Conservation (phyloP, 2,888 invertebrate genomes). For the Boloria euphrosyne region DNA sequence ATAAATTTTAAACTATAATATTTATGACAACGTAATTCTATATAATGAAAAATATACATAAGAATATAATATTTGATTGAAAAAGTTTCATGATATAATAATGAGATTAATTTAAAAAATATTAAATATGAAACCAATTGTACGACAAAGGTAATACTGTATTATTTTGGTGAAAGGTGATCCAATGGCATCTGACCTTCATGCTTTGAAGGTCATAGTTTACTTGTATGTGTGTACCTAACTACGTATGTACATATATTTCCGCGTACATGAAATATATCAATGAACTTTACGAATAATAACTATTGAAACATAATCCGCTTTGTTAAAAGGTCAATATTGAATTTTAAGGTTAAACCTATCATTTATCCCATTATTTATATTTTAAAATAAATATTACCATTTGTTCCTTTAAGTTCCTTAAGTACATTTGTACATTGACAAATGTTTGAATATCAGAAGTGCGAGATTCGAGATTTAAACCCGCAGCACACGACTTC, state of each 20-base stretch:
- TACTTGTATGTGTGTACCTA: slow-evolving; percentile 16
- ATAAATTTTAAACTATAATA: too few relatives aligned
- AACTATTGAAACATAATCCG: slow-evolving; percentile 21
- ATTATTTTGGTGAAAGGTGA: slow-evolving; percentile 43
- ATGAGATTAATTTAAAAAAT: background rate
- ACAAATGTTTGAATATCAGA: too few relatives aligned
- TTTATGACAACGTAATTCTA: too few relatives aligned
- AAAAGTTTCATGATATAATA: too few relatives aligned
- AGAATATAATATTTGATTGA: too few relatives aligned
- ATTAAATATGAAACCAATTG: slow-evolving; percentile 5
- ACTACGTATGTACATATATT: slow-evolving; percentile 20
- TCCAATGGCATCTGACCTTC: slow-evolving; percentile 40
- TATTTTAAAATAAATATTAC: too few relatives aligned
- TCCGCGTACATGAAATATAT: slow-evolving; percentile 35
- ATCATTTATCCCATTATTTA: background rate
- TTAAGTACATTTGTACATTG: too few relatives aligned
- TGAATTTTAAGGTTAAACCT: slow-evolving; percentile 3
- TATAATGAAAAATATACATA: too few relatives aligned
- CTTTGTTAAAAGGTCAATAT: slow-evolving; percentile 15
- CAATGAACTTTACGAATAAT: slow-evolving; percentile 29
- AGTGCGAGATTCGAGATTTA: too few relatives aligned
- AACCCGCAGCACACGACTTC: too few relatives aligned
- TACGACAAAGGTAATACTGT: slow-evolving; percentile 12
- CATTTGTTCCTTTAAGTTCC: too few relatives aligned
- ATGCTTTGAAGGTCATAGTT: slow-evolving; percentile 29